phyloP scores from a whole-genome alignment of 2,797 vertebrate species.

The Hydrocynus forskahlii region DNA sequence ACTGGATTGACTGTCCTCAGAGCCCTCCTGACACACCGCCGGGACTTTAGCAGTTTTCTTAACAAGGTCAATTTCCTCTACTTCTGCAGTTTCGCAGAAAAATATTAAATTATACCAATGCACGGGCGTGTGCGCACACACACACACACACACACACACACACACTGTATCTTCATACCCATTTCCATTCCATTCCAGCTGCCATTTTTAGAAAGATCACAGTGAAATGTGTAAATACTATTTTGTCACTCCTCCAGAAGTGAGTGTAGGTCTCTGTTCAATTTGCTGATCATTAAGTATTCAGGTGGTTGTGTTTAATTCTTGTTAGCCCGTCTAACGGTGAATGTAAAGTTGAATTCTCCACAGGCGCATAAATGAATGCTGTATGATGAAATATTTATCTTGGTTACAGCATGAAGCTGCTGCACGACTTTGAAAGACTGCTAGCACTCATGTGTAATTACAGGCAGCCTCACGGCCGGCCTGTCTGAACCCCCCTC shows the following conservation, averaged over 20 bases:
- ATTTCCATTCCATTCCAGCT: neutral
- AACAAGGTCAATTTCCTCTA: too few relatives aligned
- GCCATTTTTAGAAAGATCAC: conserved; percentile 18
- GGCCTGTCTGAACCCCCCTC: conserved; percentile 81
- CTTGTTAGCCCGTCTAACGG: conserved; percentile 90
- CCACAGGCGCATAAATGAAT: conserved; percentile 92
- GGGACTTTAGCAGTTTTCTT: too few relatives aligned
- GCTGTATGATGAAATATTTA: conserved; percentile 99
- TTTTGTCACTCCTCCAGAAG: conserved; percentile 60
- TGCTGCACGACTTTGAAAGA: conserved; percentile 90
- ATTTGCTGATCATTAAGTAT: conserved; percentile 88
- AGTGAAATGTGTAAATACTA: conserved; percentile 69
- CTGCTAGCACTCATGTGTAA: conserved; percentile 87
- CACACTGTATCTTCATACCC: neutral
- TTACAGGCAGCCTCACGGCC: conserved; percentile 83
- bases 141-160: neutral
- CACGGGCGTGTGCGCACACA: neutral
- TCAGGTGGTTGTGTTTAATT: conserved; percentile 86
- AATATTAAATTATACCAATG: too few relatives aligned
- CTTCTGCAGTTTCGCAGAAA: too few relatives aligned
- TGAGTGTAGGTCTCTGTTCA: conserved; percentile 62
- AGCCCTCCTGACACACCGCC: too few relatives aligned
- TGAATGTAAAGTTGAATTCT: conserved; percentile 86
- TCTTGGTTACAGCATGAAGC: conserved; percentile 89
- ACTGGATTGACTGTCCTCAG: too few relatives aligned